phyloP scores from a whole-genome alignment of 23 tunicate genomes.

The Oikopleura vanhoeffeni region DNA sequence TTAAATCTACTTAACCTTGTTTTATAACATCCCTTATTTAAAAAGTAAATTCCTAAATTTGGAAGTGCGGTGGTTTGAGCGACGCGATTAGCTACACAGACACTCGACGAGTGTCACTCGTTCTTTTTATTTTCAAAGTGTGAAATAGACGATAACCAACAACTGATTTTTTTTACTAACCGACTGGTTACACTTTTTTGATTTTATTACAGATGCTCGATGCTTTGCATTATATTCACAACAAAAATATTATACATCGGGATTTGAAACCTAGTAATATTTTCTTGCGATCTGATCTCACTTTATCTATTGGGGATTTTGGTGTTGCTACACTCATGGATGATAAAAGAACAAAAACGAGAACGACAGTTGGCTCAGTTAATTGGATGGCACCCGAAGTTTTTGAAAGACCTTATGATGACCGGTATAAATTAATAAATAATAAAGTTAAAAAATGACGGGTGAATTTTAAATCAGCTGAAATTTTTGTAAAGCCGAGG shows the following conservation, averaged over 20 bases:
- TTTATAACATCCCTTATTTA: no score
- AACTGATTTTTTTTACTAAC: background rate
- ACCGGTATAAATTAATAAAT: no score
- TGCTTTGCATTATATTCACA: conserved; percentile 83
- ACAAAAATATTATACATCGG: conserved; percentile 74
- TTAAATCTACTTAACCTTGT: no score
- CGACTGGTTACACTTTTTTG: conserved; percentile 36
- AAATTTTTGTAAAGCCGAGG: no score
- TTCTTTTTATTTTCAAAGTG: no score
- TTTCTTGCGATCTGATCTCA: conserved; percentile 66
- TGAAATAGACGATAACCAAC: no score
- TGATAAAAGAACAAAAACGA: conserved; percentile 82
- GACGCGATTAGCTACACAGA: no score
- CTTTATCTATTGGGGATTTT: conserved; percentile 83
- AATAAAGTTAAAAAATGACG: no score
- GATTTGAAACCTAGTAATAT: conserved; percentile 91
- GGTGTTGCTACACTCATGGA: conserved; percentile 99
- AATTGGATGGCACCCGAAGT: conserved; percentile 99
- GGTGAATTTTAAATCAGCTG: no score
- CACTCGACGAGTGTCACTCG: no score
- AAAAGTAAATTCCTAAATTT: no score
- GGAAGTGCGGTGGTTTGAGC: no score
- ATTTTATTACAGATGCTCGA: conserved; percentile 80
- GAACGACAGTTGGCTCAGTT: conserved; percentile 96
- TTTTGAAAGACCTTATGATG: conserved; percentile 97